These are phyloP conservation scores for Antennarius striatus DNA, from an alignment of 2,113 vertebrate genomes.

Conservation along the genomic window DNA sequence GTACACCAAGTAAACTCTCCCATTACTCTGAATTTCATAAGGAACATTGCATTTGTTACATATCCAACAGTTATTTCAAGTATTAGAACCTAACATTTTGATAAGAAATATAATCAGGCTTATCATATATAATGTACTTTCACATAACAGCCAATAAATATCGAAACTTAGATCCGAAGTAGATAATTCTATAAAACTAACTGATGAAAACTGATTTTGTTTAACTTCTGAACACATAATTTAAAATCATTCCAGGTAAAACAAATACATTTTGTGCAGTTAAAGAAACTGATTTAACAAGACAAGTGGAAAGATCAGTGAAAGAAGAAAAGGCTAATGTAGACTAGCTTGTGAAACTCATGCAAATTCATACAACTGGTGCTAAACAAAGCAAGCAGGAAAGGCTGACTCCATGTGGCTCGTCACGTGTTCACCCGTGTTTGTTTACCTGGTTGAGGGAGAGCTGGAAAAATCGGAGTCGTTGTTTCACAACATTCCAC, in stretches of 20 bases:
- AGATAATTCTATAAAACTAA: background rate
- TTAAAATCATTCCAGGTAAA: no score
- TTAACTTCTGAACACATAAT: no score
- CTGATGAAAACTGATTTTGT: no score
- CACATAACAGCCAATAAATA: background rate
- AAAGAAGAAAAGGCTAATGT: no score
- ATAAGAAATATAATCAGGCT: background rate
- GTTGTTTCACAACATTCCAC: slow-evolving; percentile 46
- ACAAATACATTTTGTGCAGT: no score
- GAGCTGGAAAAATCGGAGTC: background rate
- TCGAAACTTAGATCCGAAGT: background rate
- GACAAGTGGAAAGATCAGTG: no score
- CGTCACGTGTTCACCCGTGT: slow-evolving; percentile 70
- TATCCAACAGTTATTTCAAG: background rate
- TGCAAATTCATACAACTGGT: no score
- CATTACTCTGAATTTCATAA: background rate
- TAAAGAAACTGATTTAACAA: no score
- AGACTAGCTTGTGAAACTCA: no score
- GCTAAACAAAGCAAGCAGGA: no score
- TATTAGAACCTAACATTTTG: background rate
- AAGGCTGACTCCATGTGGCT: slow-evolving; percentile 54
- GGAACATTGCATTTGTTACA: background rate
- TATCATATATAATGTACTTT: background rate
- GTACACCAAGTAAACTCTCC: background rate
- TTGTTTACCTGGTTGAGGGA: slow-evolving; percentile 71